Evolutionary conservation across 1,140 invertebrate species (phyloP).

Genomic region (Zaprionus africanus): DNA sequence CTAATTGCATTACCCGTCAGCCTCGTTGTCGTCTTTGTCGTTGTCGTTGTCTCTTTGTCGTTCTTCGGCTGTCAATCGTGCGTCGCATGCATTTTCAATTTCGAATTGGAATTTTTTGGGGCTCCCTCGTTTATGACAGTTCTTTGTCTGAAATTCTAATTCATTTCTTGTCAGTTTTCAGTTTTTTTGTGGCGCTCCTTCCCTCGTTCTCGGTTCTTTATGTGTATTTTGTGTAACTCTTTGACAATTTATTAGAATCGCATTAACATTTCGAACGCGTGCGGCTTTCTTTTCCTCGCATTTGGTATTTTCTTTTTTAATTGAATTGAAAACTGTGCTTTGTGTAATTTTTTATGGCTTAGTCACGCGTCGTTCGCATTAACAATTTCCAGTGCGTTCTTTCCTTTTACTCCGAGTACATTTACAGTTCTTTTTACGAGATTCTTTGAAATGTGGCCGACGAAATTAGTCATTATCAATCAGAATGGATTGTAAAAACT

Average conservation of each 20-base stretch:
- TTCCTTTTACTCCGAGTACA: slow-evolving; percentile 15
- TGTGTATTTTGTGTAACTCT: slow-evolving; percentile 50
- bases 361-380: slow-evolving; percentile 54
- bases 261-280: slow-evolving; percentile 61
- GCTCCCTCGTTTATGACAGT: slow-evolving; percentile 31
- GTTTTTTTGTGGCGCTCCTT: slow-evolving; percentile 42
- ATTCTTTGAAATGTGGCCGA: slow-evolving; percentile 37
- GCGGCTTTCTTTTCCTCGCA: slow-evolving; percentile 11
- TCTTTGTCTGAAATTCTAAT: slow-evolving; percentile 56
- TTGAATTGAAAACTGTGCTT: slow-evolving; percentile 44
- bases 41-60: slow-evolving; percentile 10
- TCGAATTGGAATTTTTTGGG: slow-evolving; percentile 18
- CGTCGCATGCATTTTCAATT: slow-evolving; percentile 44
- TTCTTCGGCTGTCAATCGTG: slow-evolving; percentile 47
- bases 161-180: slow-evolving; percentile 45
- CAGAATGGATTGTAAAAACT: slow-evolving; percentile 25
- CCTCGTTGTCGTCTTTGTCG: slow-evolving; percentile 3
- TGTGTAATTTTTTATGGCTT: slow-evolving; percentile 46
- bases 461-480: slow-evolving; percentile 48
- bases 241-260: slow-evolving; percentile 62
- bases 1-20: slow-evolving; percentile 62
- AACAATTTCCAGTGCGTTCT: slow-evolving; percentile 11
- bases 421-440: slow-evolving; percentile 31
- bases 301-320: slow-evolving; percentile 45
- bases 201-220: slow-evolving; percentile 21